Conservation (phyloP, 2,888 invertebrate species). For the Theretra japonica region DNA sequence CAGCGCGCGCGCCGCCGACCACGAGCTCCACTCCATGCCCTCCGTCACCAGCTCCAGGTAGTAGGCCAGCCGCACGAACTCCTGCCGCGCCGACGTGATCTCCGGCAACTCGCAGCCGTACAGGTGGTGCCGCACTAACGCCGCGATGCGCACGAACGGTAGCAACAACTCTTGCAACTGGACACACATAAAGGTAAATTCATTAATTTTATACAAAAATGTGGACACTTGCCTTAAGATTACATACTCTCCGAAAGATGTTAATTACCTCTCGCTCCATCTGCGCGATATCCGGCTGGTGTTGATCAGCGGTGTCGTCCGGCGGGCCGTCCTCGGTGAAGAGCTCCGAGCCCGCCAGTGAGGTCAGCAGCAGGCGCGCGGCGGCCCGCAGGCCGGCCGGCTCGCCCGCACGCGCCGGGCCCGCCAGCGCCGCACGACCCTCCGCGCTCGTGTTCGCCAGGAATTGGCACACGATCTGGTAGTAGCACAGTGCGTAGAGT, state of each 20-base stretch:
- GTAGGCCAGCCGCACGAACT: conserved; percentile 91
- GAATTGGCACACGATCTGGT: conserved; percentile 94
- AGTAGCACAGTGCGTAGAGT: conserved; percentile 94
- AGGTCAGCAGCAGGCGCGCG: conserved; percentile 60
- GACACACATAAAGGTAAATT: background rate
- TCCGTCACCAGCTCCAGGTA: conserved; percentile 87
- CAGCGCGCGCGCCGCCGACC: conserved; percentile 55
- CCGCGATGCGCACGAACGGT: conserved; percentile 93
- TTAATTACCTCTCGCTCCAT: conserved; percentile 53
- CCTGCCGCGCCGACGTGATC: conserved; percentile 86
- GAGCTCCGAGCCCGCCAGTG: conserved; percentile 79
- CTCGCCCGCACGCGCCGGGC: conserved; percentile 41
- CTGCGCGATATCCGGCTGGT: conserved; percentile 54
- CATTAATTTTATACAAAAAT: too few relatives aligned
- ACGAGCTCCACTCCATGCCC: conserved; percentile 57
- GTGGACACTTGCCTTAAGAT: too few relatives aligned
- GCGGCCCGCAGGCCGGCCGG: conserved; percentile 47
- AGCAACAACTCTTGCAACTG: conserved; percentile 92
- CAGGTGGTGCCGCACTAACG: conserved; percentile 92
- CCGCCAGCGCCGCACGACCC: conserved; percentile 84
- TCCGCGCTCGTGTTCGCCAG: conserved; percentile 87
- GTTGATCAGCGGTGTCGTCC: conserved; percentile 37
- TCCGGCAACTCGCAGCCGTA: conserved; percentile 91
- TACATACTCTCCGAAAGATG: too few relatives aligned
- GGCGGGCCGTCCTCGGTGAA: conserved; percentile 86